A percentile compares a stretch with the other conserved stretches of the same genome.
phyloP scores from a whole-genome alignment of 2,888 invertebrate species.

The Alviniconcha strummeri region DNA sequence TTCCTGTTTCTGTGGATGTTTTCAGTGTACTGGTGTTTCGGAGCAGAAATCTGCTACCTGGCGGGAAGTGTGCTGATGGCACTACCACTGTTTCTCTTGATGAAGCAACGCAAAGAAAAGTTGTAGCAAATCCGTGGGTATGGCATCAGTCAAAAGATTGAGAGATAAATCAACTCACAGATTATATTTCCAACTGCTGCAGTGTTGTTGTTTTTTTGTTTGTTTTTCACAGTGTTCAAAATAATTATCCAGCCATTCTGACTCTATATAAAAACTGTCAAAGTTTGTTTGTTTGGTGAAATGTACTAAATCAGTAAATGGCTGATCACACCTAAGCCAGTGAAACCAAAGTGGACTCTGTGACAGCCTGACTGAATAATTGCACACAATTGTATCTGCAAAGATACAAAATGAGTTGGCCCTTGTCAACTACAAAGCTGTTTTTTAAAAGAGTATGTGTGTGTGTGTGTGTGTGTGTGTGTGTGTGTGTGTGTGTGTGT shows the following conservation, averaged over 20 bases:
- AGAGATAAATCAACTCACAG: too few species aligned
- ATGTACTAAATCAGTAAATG: too few species aligned
- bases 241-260: too few species aligned
- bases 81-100: conserved; percentile 78
- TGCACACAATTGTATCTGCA: too few species aligned
- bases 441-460: neutral
- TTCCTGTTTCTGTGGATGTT: conserved; percentile 41
- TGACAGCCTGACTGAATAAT: neutral
- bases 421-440: too few species aligned
- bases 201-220: too few species aligned
- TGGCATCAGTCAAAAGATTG: too few species aligned
- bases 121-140: neutral
- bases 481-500: neutral
- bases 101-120: conserved; percentile 29
- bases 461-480: conserved; percentile 6
- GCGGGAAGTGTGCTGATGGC: conserved; percentile 85
- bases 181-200: too few species aligned
- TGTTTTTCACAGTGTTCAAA: too few species aligned
- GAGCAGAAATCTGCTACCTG: conserved; percentile 87
- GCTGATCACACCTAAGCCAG: neutral
- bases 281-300: too few species aligned
- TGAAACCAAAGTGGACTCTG: neutral
- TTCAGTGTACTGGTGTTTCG: conserved; percentile 92
- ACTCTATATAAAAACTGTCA: too few species aligned
- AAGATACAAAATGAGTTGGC: too few species aligned